These are phyloP conservation scores for Aphelenchoides besseyi DNA, from an alignment of 1,140 invertebrate species.

Conservation along the genomic window DNA sequence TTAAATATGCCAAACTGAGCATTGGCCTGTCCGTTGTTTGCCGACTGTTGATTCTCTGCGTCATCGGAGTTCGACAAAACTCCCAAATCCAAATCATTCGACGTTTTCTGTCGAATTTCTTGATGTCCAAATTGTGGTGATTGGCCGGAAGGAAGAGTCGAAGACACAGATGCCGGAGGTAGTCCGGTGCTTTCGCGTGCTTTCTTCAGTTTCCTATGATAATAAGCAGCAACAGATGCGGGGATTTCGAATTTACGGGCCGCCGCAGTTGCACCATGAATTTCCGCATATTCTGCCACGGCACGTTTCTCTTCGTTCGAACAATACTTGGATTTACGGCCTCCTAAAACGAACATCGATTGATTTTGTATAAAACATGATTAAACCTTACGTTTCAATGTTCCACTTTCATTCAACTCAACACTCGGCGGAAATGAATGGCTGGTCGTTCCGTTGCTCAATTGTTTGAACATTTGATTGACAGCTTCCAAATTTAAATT, in stretches of 20 bases:
- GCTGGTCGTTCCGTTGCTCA: not conserved
- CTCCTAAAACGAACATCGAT: slow-evolving; percentile 14
- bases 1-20: not conserved
- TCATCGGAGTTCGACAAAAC: too few species aligned
- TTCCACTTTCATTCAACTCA: slow-evolving; percentile 10
- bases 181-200: not conserved
- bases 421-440: not conserved
- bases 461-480: slow-evolving; percentile 10
- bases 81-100: too few species aligned
- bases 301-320: slow-evolving; percentile 41
- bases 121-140: not conserved
- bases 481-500: slow-evolving; percentile 1
- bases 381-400: not conserved
- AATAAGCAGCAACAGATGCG: slow-evolving; percentile 47
- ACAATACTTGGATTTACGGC: slow-evolving; percentile 51
- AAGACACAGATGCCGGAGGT: not conserved
- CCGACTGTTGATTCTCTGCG: slow-evolving; percentile 10
- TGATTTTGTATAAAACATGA: not conserved
- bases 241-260: slow-evolving; percentile 54
- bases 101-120: too few species aligned
- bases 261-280: slow-evolving; percentile 47
- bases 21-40: slow-evolving; percentile 1
- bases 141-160: not conserved
- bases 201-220: slow-evolving; percentile 41
- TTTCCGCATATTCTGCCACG: slow-evolving; percentile 46